Base-by-base conservation (phyloP, 2,888 invertebrate species). In the Melanargia galathea region DNA sequence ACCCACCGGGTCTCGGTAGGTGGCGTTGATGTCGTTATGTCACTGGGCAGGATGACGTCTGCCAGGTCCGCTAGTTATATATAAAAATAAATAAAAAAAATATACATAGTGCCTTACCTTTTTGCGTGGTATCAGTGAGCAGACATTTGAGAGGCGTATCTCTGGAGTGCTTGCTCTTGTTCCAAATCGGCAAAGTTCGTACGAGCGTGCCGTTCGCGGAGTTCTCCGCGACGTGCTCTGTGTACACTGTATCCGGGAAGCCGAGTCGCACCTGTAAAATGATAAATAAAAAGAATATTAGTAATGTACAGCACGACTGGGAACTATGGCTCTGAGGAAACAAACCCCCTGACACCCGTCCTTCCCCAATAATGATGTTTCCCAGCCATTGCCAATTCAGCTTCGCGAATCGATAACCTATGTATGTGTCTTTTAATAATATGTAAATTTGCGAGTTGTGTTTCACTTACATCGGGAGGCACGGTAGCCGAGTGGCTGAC, bases 161-260 rank as follows among this genome's bases (percentile, higher is more conserved):
- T 4, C 93, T 93, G 5, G 94, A 93, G 65, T 95, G 94, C 51
- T 94, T 93, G 67, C 93, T 90, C 71, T 94, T 94, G 79, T 96
- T 96, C 66, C 96, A 93, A 10, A 97, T 93, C 0, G 96, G 94
- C 57, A 97, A 82, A 5, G 93, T 92, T 76, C 96, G 93, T 10
- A 97, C 92, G 16, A 95, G 81, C 2, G 94, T 93, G 16, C 94
- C 94, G 51, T 93, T 92, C 0, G 92, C 87, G 0, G 95, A 93
- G 81, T 96, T 95, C 83, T 98, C 98, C 0, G 95, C 94, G 0
- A 98, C 92, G 65, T 97, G 96, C 1, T 96, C 94, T 55, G 95
- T 95, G 80, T 97, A 98, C 0, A 95, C 93, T 54, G 96, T 96
- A 77, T 98, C 97, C 6, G 96, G 96, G 79, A 98, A 98, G 1